Conservation (phyloP, 2,113 vertebrate species). For the Syngnathus scovelli region DNA sequence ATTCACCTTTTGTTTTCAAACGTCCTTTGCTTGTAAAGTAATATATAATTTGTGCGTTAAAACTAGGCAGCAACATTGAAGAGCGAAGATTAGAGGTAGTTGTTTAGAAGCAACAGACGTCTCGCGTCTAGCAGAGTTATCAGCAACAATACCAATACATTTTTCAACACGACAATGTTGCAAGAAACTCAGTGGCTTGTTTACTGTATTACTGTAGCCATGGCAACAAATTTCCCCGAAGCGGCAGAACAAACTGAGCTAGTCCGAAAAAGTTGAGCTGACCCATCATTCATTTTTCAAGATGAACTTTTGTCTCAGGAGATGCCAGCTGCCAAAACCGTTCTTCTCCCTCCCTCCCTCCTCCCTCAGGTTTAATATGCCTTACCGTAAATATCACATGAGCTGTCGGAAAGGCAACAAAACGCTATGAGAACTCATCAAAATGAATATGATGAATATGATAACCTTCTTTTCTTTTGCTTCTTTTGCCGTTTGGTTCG, state of each 20-base stretch:
- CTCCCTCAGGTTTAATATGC: constrained; percentile 27
- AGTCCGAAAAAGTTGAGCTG: background rate
- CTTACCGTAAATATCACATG: constrained; percentile 53
- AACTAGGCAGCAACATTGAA: too few species aligned
- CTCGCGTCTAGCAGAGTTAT: background rate
- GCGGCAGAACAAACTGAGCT: background rate
- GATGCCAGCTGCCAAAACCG: background rate
- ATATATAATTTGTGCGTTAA: too few species aligned
- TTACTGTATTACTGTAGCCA: background rate
- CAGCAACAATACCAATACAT: background rate
- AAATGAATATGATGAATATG: constrained; percentile 33
- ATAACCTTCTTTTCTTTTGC: constrained; percentile 52
- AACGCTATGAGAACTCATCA: constrained; percentile 25
- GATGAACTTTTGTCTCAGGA: background rate
- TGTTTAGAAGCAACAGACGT: background rate
- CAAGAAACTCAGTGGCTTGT: background rate
- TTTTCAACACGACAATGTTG: background rate
- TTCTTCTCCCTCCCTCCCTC: background rate
- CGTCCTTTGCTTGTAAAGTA: too few species aligned
- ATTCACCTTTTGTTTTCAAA: too few species aligned
- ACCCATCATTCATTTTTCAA: constrained; percentile 1
- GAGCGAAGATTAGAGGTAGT: too few species aligned
- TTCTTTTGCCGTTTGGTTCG: constrained; percentile 12
- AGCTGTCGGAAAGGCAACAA: constrained; percentile 33
- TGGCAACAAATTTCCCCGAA: background rate